Percentiles rank a stretch among this genome's conserved stretches.
These are phyloP conservation scores for Erinaceus europaeus DNA, from an alignment of 2,113 vertebrate genomes.

Conservation along the genomic window DNA sequence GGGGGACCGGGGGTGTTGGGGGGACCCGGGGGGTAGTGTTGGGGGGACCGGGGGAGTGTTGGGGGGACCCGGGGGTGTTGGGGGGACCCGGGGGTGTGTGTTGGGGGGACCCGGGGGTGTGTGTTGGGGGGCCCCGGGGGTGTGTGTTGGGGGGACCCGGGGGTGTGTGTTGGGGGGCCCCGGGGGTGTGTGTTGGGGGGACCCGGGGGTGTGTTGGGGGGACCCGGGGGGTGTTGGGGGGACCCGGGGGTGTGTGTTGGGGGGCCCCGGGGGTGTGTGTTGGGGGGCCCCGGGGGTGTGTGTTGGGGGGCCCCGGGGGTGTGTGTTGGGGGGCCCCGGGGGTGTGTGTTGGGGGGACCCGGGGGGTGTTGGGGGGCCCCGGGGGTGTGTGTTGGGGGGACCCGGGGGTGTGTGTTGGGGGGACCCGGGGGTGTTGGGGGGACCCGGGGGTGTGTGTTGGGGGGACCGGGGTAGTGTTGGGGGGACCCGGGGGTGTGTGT, in stretches of 20 bases:
- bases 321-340: slow-evolving; percentile 74
- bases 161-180: not conserved
- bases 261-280: not conserved
- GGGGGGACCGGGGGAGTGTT: not conserved
- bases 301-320: slow-evolving; percentile 61
- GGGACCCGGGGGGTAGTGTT: slow-evolving; percentile 10
- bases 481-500: no score
- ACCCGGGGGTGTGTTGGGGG: not conserved
- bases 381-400: not conserved
- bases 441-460: not conserved
- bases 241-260: slow-evolving; percentile 14
- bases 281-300: slow-evolving; percentile 66
- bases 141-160: not conserved
- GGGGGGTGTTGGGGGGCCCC: slow-evolving; percentile 10
- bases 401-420: no score
- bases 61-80: not conserved
- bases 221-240: not conserved
- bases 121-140: not conserved
- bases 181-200: not conserved
- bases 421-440: not conserved
- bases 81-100: not conserved
- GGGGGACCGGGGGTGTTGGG: not conserved
- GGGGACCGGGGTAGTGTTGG: slow-evolving; percentile 2
- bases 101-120: not conserved
- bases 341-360: not conserved